Evolutionary conservation across 1,140 invertebrate species (phyloP).

Genomic region (Carposina sasakii): DNA sequence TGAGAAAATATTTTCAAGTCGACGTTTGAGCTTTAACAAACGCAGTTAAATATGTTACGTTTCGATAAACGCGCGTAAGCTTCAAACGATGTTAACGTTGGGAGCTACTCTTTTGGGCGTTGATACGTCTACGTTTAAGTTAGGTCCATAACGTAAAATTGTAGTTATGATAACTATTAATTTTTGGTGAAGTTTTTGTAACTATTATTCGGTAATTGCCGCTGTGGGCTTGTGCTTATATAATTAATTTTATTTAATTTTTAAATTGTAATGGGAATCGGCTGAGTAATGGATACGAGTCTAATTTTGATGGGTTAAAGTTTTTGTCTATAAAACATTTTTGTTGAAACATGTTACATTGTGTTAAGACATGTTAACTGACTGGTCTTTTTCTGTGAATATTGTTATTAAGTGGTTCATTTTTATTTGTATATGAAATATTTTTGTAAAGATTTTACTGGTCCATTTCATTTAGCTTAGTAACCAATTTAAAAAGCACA

Average conservation of each 20-base stretch:
- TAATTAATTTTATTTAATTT: conserved; percentile 59
- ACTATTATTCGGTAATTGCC: conserved; percentile 57
- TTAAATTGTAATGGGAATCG: conserved; percentile 41
- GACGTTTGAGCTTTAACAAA: too few species aligned
- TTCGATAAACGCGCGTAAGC: too few species aligned
- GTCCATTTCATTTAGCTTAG: too few species aligned
- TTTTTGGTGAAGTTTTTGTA: conserved; percentile 49
- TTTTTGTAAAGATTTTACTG: too few species aligned
- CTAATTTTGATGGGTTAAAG: conserved; percentile 8
- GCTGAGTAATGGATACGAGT: conserved; percentile 38
- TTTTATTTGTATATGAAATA: too few species aligned
- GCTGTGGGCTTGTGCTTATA: conserved; percentile 49
- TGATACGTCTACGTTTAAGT: too few species aligned
- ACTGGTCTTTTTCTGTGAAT: background rate
- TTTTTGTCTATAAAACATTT: conserved; percentile 14
- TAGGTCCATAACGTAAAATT: too few species aligned
- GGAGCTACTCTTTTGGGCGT: too few species aligned
- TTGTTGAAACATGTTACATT: conserved; percentile 12
- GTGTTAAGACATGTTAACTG: background rate
- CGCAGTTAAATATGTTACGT: too few species aligned
- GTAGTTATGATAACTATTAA: conserved; percentile 50
- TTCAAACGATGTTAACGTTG: too few species aligned
- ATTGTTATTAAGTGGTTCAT: background rate
- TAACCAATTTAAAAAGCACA: too few species aligned
- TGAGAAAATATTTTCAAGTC: conserved; percentile 56